Percentiles rank a stretch among this genome's conserved stretches.
Evolutionary conservation across 2,113 vertebrate genomes (phyloP).

Genomic region (Pagrus major): DNA sequence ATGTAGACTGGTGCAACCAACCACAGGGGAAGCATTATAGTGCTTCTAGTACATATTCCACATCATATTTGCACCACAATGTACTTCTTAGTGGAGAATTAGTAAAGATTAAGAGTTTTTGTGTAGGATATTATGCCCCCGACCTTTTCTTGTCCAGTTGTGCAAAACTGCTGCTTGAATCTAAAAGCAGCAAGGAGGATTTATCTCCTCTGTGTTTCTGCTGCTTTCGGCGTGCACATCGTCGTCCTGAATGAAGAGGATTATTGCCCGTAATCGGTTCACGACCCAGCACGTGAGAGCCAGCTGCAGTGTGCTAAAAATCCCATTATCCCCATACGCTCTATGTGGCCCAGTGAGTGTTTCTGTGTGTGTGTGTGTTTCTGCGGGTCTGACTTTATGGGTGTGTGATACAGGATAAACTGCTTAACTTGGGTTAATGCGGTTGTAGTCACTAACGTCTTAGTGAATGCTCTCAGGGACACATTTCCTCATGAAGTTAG

Average conservation of each 20-base stretch:
- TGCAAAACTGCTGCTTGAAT: constrained; percentile 26
- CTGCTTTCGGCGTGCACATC: constrained; percentile 49
- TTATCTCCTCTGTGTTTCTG: constrained; percentile 61
- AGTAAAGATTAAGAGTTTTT: constrained; percentile 44
- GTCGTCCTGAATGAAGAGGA: constrained; percentile 69
- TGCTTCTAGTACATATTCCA: not conserved
- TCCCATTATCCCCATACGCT: constrained; percentile 72
- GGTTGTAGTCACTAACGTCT: constrained; percentile 47
- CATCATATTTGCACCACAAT: constrained; percentile 17
- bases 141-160: constrained; percentile 14
- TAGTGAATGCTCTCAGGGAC: not conserved
- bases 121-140: constrained; percentile 13
- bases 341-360: constrained; percentile 47
- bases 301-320: constrained; percentile 70
- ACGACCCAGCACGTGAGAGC: constrained; percentile 67
- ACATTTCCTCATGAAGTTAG: constrained; percentile 1
- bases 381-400: constrained; percentile 66
- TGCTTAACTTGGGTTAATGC: constrained; percentile 62
- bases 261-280: constrained; percentile 81
- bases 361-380: constrained; percentile 56
- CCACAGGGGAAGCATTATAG: not conserved
- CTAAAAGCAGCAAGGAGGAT: constrained; percentile 44
- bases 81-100: constrained; percentile 25
- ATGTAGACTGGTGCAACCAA: not conserved
- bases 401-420: constrained; percentile 68